Base-by-base conservation (phyloP, 2,888 invertebrate genomes). In the Dusona sp. region DNA sequence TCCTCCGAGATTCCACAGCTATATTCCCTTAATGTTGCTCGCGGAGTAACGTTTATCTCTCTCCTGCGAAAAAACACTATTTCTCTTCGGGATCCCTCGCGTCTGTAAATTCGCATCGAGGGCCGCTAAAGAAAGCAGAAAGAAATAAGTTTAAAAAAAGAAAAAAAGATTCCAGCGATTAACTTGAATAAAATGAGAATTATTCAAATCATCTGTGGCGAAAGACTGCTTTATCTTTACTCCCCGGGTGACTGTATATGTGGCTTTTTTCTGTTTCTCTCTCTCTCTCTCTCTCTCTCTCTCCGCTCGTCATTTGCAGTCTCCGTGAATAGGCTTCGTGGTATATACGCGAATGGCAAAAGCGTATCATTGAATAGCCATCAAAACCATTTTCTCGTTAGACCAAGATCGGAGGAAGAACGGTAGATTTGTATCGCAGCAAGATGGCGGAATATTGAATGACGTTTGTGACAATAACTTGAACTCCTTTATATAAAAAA, bases 121-220 rank as follows among this genome's bases (percentile, higher is more conserved):
- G 70, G 45, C 4, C 13, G 36, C 33, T 11, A 45, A 19, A 65
- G 33, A 54, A 67, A 36, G 38, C 38, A 25, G 19, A 9, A 48
- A 57, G 38, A 48, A 61, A 61, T 61, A 61, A 61, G 61, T 61
- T 61, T 29, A 4, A 48, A 48, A 48, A 48, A 54, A 19, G 25
- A 22, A 68, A 74, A 54, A 65, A 67, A 36, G 33, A 38, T 61
- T 48, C 45, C 51, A 74, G 61, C 79, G 83, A 79, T 83, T 79
- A 83, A 51, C 83, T 83, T 42, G 83, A 70, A 77, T 79, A 72
- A 86, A 79, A 83, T 77, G 64, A 72, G 79, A 45, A 57, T 86
- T 79, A 79, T 73, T 83, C 72, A 80, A 80, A 80, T 80, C n/a
- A 61, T 67, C 80, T 13, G 48, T 38, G 22, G 48, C 48, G 80